Evolutionary conservation across 1,140 invertebrate genomes (phyloP), one percentile per base, ranked within the genome.

Genomic region (Popillia japonica): DNA sequence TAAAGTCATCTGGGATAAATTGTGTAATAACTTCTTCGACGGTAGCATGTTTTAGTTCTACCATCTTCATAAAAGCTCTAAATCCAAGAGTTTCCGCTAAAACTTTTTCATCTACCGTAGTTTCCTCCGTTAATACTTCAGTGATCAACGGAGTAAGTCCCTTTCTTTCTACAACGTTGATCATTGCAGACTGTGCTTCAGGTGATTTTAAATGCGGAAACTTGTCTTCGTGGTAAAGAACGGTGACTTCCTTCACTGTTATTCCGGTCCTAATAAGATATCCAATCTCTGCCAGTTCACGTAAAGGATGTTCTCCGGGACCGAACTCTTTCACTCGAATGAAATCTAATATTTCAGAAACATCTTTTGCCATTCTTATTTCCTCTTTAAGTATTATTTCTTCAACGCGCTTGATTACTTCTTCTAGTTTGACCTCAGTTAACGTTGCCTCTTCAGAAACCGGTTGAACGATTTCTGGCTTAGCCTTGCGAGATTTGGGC

Each of bases 1-100:
- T 91, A 83, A 96, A 96, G 84, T 96, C 95, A 87, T 95, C 93
- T 11, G 94, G 93, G 76, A 90, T 91, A 83, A 95, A 93, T 77
- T 95, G 92, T 10, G 92, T 92, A 78, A 96, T 93, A 23, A 96
- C 92, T 87, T 95, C 94, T 86, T 96, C 94, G 27, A 96, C 93
- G 3, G 92, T 93, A 14, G 92, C 91, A 84, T 95, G 91, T 82
- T 94, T 92, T 64, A 93, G 87, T 83, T 95, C 93, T 8, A 96
- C 91, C 94, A 96, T 95, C 83, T 91, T 92, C 87, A 96, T 93
- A 82, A 96, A 94, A 6, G 95, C 94, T 81, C 91, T 91, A 85
- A 96, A 95, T 8, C 94, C 94, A 76, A 94, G 92, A 76, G 93
- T 94, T 0, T 93, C 90, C 14, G 93, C 93, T 41, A 94, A 88